Conservation (phyloP, 2,113 vertebrate species). For the Zapornia atra region DNA sequence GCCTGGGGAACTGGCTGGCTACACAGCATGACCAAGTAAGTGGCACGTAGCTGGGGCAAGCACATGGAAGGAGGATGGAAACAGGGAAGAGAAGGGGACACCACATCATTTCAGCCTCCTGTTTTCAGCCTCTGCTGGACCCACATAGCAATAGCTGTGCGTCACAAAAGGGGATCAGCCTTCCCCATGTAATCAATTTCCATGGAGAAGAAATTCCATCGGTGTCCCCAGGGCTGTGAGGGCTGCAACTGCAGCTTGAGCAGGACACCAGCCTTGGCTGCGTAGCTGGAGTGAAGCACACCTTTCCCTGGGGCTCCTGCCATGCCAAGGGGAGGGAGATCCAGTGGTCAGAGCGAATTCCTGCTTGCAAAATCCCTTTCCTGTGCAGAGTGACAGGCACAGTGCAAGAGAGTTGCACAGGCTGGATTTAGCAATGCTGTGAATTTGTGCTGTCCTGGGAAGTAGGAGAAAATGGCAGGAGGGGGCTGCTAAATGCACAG, state of each 20-base stretch:
- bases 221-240: fast-evolving
- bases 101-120: fast-evolving
- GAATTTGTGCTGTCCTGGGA: not conserved
- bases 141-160: not conserved
- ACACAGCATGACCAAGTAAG: not conserved
- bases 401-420: not conserved
- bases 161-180: not conserved
- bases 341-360: not conserved
- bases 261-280: not conserved
- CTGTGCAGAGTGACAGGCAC: not conserved
- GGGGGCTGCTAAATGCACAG: not conserved
- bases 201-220: not conserved
- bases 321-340: not conserved
- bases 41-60: fast-evolving
- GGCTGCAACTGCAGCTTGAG: not conserved
- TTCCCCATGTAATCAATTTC: not conserved
- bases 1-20: not conserved
- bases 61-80: not conserved
- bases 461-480: not conserved
- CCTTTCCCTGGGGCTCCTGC: not conserved
- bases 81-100: not conserved
- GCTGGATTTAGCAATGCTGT: fast-evolving
- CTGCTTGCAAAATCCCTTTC: not conserved
- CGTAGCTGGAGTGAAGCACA: not conserved
- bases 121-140: not conserved